Percentiles rank a stretch among this genome's conserved stretches.
These are phyloP conservation scores for Campylorhamphus procurvoides DNA, from an alignment of 2,113 vertebrate genomes.

Conservation along the genomic window DNA sequence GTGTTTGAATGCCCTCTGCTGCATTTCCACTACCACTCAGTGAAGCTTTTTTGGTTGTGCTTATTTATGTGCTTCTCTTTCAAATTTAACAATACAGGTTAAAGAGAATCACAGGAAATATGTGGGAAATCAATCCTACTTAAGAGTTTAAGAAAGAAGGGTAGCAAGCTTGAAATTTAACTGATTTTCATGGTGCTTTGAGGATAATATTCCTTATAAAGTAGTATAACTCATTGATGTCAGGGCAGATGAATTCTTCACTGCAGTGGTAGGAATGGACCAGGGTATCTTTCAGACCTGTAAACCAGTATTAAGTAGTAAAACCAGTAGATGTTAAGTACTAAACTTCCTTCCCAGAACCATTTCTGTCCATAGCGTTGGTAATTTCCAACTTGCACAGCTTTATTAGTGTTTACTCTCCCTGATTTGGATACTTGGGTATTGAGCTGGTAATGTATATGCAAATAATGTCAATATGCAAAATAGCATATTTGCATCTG, in stretches of 20 bases:
- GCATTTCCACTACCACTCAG: background rate
- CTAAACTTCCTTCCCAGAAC: background rate
- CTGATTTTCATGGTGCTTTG: background rate
- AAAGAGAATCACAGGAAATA: background rate
- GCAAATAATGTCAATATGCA: background rate
- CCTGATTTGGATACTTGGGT: background rate
- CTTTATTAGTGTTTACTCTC: background rate
- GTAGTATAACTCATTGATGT: background rate
- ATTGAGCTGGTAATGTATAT: background rate
- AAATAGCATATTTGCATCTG: background rate
- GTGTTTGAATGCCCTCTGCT: background rate
- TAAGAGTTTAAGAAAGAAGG: background rate
- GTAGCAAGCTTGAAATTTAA: background rate
- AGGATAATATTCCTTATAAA: background rate
- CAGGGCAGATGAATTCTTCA: background rate
- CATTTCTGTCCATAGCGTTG: background rate
- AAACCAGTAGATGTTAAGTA: background rate
- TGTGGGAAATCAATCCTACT: background rate
- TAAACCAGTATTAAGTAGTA: background rate
- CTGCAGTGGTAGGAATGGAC: background rate
- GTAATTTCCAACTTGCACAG: background rate
- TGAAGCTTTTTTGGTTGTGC: background rate
- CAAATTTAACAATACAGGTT: background rate
- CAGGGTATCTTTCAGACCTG: background rate
- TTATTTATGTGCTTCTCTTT: background rate